A percentile compares a stretch with the other conserved stretches of the same genome.
phyloP scores from a whole-genome alignment of 2,888 invertebrate genomes.

The Lasioglossum malachurum region DNA sequence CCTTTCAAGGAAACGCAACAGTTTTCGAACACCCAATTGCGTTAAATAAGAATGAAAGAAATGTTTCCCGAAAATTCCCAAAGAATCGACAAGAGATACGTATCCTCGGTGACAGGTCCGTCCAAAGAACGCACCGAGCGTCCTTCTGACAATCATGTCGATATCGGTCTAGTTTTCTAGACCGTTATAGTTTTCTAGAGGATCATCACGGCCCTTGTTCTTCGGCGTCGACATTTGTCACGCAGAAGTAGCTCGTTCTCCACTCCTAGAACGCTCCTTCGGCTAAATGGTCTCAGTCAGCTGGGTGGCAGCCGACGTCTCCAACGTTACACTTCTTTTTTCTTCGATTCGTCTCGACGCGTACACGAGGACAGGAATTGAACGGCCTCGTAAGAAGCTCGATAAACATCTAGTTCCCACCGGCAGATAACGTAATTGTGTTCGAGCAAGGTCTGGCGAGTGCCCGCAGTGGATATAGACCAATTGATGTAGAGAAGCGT shows the following conservation, averaged over 20 bases:
- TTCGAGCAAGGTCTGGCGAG: conserved; percentile 4
- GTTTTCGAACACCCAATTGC: too few species aligned
- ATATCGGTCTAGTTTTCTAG: conserved; percentile 21
- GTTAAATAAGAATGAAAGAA: too few species aligned
- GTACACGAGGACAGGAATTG: background rate
- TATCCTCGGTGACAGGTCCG: background rate
- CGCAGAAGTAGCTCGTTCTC: conserved; percentile 33
- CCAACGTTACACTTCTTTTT: background rate
- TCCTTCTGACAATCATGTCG: conserved; percentile 5
- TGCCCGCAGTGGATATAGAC: conserved; percentile 4
- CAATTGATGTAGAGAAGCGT: conserved; percentile 12
- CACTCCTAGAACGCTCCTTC: background rate
- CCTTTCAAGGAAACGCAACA: too few species aligned
- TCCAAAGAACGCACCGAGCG: background rate
- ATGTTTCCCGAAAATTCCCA: background rate
- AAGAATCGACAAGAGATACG: background rate
- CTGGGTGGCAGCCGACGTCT: conserved; percentile 7
- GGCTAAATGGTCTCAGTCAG: conserved; percentile 21
- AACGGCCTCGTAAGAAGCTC: conserved; percentile 10
- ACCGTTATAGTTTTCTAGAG: too few species aligned
- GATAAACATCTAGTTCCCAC: conserved; percentile 28
- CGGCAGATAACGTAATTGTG: conserved; percentile 23
- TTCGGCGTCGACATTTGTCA: conserved; percentile 33
- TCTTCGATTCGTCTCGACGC: too few species aligned
- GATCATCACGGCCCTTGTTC: background rate